Evolutionary conservation across 2,888 invertebrate genomes (phyloP).

Genomic region (Adelphocoris suturalis): DNA sequence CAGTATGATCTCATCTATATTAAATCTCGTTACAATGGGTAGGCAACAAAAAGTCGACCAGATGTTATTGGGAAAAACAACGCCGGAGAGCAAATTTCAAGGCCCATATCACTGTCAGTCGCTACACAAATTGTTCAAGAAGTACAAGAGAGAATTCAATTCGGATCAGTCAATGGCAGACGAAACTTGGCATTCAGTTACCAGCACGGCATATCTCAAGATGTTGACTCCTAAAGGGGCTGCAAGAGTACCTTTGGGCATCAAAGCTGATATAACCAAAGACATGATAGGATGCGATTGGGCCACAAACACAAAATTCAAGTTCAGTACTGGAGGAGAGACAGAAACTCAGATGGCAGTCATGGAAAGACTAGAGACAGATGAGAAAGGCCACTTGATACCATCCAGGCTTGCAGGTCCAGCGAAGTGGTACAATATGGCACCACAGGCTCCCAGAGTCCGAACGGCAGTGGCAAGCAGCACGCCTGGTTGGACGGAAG

Average conservation of each 20-base stretch:
- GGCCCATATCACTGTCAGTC: constrained; percentile 5
- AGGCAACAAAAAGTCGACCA: constrained; percentile 31
- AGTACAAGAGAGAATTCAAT: constrained; percentile 62
- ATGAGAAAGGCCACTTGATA: constrained; percentile 37
- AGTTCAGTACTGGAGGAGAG: constrained; percentile 37
- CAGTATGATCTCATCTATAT: constrained; percentile 31
- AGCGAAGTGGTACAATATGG: constrained; percentile 60
- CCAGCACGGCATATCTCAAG: constrained; percentile 57
- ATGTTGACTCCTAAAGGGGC: constrained; percentile 43
- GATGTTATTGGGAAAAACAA: neutral
- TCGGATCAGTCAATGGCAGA: constrained; percentile 64
- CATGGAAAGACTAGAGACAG: neutral
- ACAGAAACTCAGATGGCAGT: constrained; percentile 33
- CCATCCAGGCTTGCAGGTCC: constrained; percentile 42
- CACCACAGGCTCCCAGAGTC: constrained; percentile 16
- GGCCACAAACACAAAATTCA: constrained; percentile 44
- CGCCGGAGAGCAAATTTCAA: neutral
- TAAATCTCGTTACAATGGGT: constrained; percentile 6
- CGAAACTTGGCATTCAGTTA: constrained; percentile 56
- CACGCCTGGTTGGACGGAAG: constrained; percentile 18
- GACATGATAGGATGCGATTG: constrained; percentile 48
- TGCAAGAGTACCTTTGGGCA: constrained; percentile 38
- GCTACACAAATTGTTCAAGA: constrained; percentile 59
- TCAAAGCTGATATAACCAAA: constrained; percentile 49
- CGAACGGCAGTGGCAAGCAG: constrained; percentile 14